Base-by-base conservation (phyloP, 1,140 invertebrate species). In the Thrips palmi region DNA sequence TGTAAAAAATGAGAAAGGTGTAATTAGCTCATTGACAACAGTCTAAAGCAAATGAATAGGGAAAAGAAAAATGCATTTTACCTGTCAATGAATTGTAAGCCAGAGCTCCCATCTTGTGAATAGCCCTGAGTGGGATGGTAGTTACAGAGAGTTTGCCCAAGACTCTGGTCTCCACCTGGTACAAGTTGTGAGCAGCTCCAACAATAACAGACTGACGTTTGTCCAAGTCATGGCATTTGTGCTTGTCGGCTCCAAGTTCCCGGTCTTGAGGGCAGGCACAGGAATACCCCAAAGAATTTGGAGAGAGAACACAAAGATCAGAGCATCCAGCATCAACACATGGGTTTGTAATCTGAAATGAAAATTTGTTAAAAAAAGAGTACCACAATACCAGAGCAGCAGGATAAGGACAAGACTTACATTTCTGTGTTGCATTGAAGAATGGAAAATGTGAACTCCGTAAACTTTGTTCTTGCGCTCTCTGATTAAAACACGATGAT, bases 181-280 rank as follows among this genome's bases (percentile, higher is more conserved):
- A 41, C 3, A 66, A 38, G 10, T 43, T 41, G 10, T 47, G 34
- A 2, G 48, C 45, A 7, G 43, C 40, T 12, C 46, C 49, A 14
- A 59, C 48, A 1, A 59, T 31, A 10, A 61, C 12, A 15, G 27
- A 5, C n/a, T 37, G 20, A 17, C 19, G 24, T 1, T 31, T 33
- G 2, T 43, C 31, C 1, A 27, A 14, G 11, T 20, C 11, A 10
- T 27, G 52, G 43, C 74, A 77, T 2, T 56, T 63, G 4, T 57
- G 59, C 21, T 55, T 51, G 49, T 75, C 65, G 0, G 20, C 5
- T 1, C 47, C 43, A 1, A 81, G 48, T 22, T 53, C 47, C 51
- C 80, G 77, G 11, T 77, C 72, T 19, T 76, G 63, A 0, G 83
- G 77, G 50, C 88, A 94, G 4, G 68, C 73, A 55, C 88, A 94